Evolutionary conservation across 2,888 invertebrate genomes (phyloP), one percentile per base, ranked within the genome.

Genomic region (Tipula unca): DNA sequence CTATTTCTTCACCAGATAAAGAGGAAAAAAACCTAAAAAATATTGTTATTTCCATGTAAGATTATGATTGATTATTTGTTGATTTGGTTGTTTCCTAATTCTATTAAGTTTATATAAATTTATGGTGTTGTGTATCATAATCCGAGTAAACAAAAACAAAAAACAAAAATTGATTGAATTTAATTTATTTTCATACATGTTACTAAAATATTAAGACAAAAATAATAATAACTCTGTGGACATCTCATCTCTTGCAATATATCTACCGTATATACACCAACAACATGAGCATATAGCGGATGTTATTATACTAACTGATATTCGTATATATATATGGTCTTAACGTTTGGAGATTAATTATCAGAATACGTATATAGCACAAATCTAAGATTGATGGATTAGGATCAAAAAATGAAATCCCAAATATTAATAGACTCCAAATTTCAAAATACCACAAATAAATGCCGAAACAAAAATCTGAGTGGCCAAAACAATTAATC

Each of bases 21-120:
- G 10, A 25, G 10, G 25, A 25, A 13, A 17, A 17, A 54, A 54
- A 69, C 20, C 69, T 69, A 69, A 54, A n/a, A 54, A 54, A 69
- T 69, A 69, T 69, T 69, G 69, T 69, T 69, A 69, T 69, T 69
- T 69, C 25, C 69, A 69, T 69, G 69, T 69, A 69, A 69, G 69
- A 69, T 69, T 69, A 69, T 69, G 69, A 69, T 69, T 69, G 69
- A 69, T 69, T 69, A 69, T 69, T 69, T 69, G 69, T 69, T 69
- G 69, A 69, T 69, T 69, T 69, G 69, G 69, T 69, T 69, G 69
- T 69, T 69, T 69, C 69, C 69, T 69, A 69, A 69, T 69, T 69
- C 69, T 69, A 69, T 69, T 69, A 69, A 69, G 69, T 69, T 48
- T 48, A n/a, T 69, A 69, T 25, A 69, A 69, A 69, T 69, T 69